A percentile compares a stretch with the other conserved stretches of the same genome.
Conservation (phyloP, 2,888 invertebrate species). For the Metellina segmentata region DNA sequence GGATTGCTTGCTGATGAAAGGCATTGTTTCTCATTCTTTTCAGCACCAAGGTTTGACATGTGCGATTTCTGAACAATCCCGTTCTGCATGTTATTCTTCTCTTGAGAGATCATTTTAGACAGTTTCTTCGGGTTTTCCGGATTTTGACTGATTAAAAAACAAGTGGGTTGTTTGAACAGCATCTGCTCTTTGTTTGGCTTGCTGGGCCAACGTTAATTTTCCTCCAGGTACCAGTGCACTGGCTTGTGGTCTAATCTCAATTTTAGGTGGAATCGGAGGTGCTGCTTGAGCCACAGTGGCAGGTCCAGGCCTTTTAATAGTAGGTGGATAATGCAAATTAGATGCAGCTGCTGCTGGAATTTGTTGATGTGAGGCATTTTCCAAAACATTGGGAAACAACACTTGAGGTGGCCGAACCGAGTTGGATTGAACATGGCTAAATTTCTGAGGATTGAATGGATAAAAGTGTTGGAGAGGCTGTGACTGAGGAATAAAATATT, state of each 20-base stretch:
- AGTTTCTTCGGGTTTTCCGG: constrained; percentile 66
- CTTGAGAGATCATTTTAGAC: constrained; percentile 63
- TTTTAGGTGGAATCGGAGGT: constrained; percentile 51
- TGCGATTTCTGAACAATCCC: constrained; percentile 44
- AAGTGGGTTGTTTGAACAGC: constrained; percentile 78
- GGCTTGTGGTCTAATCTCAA: constrained; percentile 74
- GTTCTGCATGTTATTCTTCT: constrained; percentile 51
- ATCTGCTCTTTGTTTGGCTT: constrained; percentile 78
- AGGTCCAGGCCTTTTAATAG: constrained; percentile 77
- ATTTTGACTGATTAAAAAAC: constrained; percentile 78
- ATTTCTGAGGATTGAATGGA: constrained; percentile 73
- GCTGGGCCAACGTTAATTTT: constrained; percentile 78
- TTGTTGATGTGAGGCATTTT: constrained; percentile 69
- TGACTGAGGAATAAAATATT: constrained; percentile 65
- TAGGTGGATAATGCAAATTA: constrained; percentile 76
- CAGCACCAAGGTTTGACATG: constrained; percentile 42
- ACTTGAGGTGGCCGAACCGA: constrained; percentile 62
- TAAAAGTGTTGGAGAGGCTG: constrained; percentile 74
- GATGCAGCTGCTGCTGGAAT: constrained; percentile 67
- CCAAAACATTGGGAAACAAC: constrained; percentile 71
- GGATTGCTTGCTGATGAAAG: constrained; percentile 49
- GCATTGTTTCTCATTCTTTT: constrained; percentile 55
- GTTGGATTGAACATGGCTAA: constrained; percentile 65
- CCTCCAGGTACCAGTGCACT: constrained; percentile 72
- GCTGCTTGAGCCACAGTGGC: constrained; percentile 70